phyloP scores from a whole-genome alignment of 2,888 invertebrate genomes.

The Hirtodrosophila histrioides region DNA sequence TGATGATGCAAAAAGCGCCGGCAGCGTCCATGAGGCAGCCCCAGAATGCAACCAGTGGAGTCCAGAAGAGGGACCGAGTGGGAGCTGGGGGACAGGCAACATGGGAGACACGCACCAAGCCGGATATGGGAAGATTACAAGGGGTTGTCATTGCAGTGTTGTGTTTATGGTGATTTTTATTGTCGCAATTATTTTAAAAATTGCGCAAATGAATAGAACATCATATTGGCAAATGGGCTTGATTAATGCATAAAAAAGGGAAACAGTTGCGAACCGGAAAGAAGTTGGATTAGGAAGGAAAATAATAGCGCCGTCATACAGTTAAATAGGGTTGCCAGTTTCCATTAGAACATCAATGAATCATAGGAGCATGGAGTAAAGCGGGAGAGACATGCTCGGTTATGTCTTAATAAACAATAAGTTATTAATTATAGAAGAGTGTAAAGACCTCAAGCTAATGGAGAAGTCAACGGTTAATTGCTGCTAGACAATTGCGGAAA shows the following conservation, averaged over 20 bases:
- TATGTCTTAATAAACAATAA: conserved; percentile 4
- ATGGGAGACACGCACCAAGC: conserved; percentile 53
- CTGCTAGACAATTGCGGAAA: too few relatives aligned
- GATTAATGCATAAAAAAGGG: conserved; percentile 48
- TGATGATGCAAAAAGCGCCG: conserved; percentile 60
- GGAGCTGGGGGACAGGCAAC: conserved; percentile 35
- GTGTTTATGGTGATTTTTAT: conserved; percentile 69
- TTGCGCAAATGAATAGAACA: conserved; percentile 56
- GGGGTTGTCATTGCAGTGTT: conserved; percentile 30
- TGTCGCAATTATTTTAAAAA: conserved; percentile 67
- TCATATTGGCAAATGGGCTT: conserved; percentile 54
- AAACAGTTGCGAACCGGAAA: conserved; percentile 44
- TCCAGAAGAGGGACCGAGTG: conserved; percentile 8
- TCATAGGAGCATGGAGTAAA: neutral
- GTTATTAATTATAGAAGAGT: neutral
- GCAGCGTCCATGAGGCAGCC: conserved; percentile 17
- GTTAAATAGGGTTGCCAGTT: conserved; percentile 7
- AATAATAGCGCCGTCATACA: conserved; percentile 18
- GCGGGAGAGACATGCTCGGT: neutral
- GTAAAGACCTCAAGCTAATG: conserved; percentile 1
- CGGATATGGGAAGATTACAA: conserved; percentile 67
- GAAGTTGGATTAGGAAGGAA: conserved; percentile 15
- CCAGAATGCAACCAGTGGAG: conserved; percentile 22
- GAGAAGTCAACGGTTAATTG: neutral
- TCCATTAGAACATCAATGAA: conserved; percentile 8